A percentile compares a stretch with the other conserved stretches of the same genome.
Evolutionary conservation across 2,113 vertebrate species (phyloP).

Genomic region (Larimichthys crocea): DNA sequence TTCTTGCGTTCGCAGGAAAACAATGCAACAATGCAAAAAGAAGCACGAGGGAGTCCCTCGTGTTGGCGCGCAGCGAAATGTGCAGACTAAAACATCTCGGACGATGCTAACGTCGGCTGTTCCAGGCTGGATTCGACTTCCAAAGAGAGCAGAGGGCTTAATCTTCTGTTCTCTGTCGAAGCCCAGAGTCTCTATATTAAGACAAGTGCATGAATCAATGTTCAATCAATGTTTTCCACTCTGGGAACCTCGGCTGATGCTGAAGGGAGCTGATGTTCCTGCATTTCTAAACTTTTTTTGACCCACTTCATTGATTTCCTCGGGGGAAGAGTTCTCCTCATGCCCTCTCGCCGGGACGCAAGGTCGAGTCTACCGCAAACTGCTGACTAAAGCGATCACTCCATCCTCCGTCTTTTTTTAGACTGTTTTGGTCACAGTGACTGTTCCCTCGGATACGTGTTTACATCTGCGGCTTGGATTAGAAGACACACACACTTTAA

Average conservation of each 20-base stretch:
- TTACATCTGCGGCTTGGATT: neutral
- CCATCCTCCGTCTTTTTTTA: neutral
- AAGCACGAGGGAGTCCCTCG: neutral
- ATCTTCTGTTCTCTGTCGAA: neutral
- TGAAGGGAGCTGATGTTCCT: neutral
- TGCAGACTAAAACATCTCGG: neutral
- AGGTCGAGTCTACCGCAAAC: conserved; percentile 10
- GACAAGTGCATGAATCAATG: neutral
- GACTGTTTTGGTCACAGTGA: neutral
- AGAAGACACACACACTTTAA: neutral
- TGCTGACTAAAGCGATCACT: neutral
- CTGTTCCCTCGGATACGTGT: neutral
- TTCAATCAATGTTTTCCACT: neutral
- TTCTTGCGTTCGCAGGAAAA: neutral
- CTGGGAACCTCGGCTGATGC: neutral
- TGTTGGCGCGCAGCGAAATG: neutral
- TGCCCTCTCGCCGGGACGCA: neutral
- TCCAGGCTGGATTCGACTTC: neutral
- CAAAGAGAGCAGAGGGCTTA: too few relatives aligned
- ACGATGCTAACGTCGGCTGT: neutral
- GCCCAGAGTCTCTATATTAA: too few relatives aligned
- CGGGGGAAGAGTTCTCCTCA: neutral
- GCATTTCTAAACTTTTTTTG: neutral
- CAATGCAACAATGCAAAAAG: neutral
- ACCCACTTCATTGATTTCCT: conserved; percentile 28